Conservation (phyloP, 1,140 invertebrate genomes). For the Ectropis grisescens region DNA sequence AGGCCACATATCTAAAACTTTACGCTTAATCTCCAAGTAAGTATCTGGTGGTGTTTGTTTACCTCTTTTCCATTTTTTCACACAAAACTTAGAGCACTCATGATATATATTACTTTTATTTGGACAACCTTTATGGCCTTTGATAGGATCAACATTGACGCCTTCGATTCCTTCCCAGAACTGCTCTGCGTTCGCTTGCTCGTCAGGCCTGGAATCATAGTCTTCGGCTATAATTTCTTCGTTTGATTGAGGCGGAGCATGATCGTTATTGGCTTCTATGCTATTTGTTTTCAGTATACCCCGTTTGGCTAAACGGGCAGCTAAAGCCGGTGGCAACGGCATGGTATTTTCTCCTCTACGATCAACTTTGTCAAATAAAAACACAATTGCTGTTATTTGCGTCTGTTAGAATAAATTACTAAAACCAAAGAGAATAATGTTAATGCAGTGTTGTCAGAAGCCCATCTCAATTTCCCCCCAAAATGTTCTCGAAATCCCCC, state of each 20-base stretch:
- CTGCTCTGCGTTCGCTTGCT: slow-evolving; percentile 40
- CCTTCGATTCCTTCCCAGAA: slow-evolving; percentile 69
- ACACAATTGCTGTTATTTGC: too few relatives aligned
- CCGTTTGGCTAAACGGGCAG: slow-evolving; percentile 87
- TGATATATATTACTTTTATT: slow-evolving; percentile 98
- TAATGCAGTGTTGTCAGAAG: too few relatives aligned
- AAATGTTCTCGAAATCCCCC: too few relatives aligned
- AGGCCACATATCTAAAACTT: slow-evolving; percentile 90
- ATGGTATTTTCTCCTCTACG: slow-evolving; percentile 63
- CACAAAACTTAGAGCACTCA: slow-evolving; percentile 91
- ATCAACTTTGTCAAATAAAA: too few relatives aligned
- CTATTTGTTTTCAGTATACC: slow-evolving; percentile 75
- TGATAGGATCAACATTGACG: slow-evolving; percentile 72
- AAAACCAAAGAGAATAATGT: too few relatives aligned
- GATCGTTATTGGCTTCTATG: slow-evolving; percentile 33
- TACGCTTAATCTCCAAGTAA: slow-evolving; percentile 81
- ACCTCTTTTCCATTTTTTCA: slow-evolving; percentile 88
- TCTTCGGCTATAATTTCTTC: slow-evolving; percentile 93
- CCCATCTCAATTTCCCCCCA: too few relatives aligned
- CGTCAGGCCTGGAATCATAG: slow-evolving; percentile 76
- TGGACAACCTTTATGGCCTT: slow-evolving; percentile 86
- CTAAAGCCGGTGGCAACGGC: slow-evolving; percentile 89
- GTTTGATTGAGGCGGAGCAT: slow-evolving; percentile 66
- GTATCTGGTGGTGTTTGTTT: slow-evolving; percentile 78
- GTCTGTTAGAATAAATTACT: too few relatives aligned